Conservation (phyloP, 2,113 vertebrate genomes). For the Monarcha castaneiventris region DNA sequence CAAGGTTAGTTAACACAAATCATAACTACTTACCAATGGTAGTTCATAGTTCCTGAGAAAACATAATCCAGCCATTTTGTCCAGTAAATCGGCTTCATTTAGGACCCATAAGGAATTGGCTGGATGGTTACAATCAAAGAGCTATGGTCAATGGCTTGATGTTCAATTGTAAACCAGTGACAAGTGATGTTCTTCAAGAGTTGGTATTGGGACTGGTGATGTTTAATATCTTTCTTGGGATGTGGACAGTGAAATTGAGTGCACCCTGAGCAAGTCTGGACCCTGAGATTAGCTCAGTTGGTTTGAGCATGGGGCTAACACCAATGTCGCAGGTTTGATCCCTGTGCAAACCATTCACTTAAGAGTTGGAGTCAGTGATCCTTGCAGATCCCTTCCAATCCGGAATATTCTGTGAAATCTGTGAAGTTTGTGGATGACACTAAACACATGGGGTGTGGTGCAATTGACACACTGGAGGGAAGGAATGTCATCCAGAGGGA, state of each 20-base stretch:
- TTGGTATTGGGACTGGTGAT: neutral
- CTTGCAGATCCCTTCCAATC: neutral
- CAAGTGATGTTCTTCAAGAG: neutral
- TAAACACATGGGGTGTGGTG: neutral
- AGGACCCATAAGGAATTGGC: neutral
- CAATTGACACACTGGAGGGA: fast-evolving
- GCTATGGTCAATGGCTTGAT: neutral
- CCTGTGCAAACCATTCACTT: neutral
- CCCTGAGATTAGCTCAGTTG: neutral
- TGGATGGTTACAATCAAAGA: neutral
- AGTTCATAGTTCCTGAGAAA: neutral
- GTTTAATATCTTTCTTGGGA: neutral
- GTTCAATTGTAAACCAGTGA: neutral
- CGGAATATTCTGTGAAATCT: neutral
- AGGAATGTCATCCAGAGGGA: neutral
- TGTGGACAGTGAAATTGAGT: neutral
- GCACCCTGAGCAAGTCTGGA: neutral
- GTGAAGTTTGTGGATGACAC: neutral
- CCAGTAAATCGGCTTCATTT: neutral
- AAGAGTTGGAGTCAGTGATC: neutral
- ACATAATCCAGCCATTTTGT: neutral
- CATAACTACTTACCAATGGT: neutral
- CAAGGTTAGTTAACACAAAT: neutral
- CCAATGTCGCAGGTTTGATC: fast-evolving
- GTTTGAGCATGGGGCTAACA: neutral